A percentile compares a stretch with the other conserved stretches of the same genome.
phyloP scores from a whole-genome alignment of 1,140 invertebrate genomes.

The Drosophila pectinifera region DNA sequence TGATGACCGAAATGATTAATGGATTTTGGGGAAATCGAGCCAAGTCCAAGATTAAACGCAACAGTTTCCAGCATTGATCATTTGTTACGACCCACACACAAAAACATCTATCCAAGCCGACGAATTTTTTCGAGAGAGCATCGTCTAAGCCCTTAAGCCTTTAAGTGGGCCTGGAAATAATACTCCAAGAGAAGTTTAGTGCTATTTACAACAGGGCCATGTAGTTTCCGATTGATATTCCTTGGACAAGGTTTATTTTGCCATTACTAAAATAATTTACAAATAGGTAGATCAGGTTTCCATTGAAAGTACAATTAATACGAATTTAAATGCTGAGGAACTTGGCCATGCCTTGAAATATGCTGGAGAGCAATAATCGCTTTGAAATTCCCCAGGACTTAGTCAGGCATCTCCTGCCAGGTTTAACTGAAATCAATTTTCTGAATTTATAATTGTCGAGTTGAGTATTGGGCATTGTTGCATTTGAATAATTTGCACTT shows the following conservation, averaged over 20 bases:
- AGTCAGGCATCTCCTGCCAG: background rate
- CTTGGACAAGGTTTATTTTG: too few relatives aligned
- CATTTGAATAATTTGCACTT: slow-evolving; percentile 49
- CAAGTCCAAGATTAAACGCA: slow-evolving; percentile 80
- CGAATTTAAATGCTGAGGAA: background rate
- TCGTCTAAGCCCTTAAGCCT: slow-evolving; percentile 37
- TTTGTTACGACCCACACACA: slow-evolving; percentile 61
- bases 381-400: background rate
- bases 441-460: slow-evolving; percentile 28
- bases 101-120: slow-evolving; percentile 29
- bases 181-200: background rate
- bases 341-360: background rate
- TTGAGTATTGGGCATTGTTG: slow-evolving; percentile 9
- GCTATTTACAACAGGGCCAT: background rate
- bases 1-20: slow-evolving; percentile 82
- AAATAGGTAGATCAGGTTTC: too few relatives aligned
- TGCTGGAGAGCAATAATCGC: background rate
- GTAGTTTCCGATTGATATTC: background rate
- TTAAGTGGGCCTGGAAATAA: slow-evolving; percentile 26
- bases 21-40: slow-evolving; percentile 68
- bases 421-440: slow-evolving; percentile 27
- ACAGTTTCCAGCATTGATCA: slow-evolving; percentile 80
- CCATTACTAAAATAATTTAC: background rate
- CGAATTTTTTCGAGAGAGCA: slow-evolving; percentile 14
- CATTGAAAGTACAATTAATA: too few relatives aligned